Percentiles rank a stretch among this genome's conserved stretches.
Conservation (phyloP, 1,140 invertebrate species). For the Araneus ventricosus region DNA sequence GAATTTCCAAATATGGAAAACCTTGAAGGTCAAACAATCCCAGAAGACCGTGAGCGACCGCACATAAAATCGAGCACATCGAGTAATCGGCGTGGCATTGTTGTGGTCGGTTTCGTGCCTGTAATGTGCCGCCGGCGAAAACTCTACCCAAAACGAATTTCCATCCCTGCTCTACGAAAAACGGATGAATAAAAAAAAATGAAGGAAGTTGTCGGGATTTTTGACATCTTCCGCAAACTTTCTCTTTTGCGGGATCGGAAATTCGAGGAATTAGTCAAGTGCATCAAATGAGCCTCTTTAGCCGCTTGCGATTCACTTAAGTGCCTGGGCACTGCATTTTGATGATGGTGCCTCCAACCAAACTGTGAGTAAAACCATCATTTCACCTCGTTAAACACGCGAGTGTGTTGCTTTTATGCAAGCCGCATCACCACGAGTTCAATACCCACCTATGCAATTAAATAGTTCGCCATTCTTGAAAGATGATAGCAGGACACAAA, state of each 20-base stretch:
- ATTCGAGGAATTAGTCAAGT: not conserved
- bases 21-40: not conserved
- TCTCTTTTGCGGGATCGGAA: not conserved
- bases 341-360: not conserved
- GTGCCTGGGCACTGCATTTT: not conserved
- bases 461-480: not conserved
- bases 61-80: not conserved
- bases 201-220: not conserved
- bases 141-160: not conserved
- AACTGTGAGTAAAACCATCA: not conserved
- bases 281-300: not conserved
- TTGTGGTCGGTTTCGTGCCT: not conserved
- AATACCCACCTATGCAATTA: not conserved
- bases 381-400: constrained; percentile 28
- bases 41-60: not conserved
- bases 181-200: not conserved
- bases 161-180: not conserved
- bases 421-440: not conserved
- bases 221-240: constrained; percentile 15
- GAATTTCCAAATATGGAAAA: not conserved
- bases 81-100: not conserved
- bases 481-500: too few species aligned
- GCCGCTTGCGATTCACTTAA: constrained; percentile 2
- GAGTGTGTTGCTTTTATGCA: not conserved
- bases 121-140: not conserved